Percentiles rank a stretch among this genome's conserved stretches.
phyloP scores from a whole-genome alignment of 2,113 vertebrate species.

The Mystacornis crossleyi region DNA sequence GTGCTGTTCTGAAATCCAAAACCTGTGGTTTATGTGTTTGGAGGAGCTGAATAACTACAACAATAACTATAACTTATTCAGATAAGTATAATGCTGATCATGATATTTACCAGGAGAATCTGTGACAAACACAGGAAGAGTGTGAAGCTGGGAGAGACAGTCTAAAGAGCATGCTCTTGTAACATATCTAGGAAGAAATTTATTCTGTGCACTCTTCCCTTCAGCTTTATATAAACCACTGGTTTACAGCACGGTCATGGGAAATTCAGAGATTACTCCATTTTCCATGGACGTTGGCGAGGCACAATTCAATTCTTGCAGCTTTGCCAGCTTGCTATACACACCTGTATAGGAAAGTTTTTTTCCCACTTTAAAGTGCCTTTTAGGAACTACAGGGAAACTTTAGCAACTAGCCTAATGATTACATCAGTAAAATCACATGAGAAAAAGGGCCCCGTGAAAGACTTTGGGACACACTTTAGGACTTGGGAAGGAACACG shows the following conservation, averaged over 20 bases:
- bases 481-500: not conserved
- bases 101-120: not conserved
- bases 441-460: not conserved
- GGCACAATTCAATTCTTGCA: not conserved
- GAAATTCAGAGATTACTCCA: not conserved
- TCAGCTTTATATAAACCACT: not conserved
- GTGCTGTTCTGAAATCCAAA: not conserved
- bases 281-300: fast-evolving
- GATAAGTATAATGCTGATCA: not conserved
- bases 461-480: not conserved
- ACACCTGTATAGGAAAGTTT: not conserved
- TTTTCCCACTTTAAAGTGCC: not conserved
- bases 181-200: not conserved
- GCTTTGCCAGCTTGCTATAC: not conserved
- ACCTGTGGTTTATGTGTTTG: not conserved
- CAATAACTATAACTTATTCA: not conserved
- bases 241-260: not conserved
- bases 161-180: not conserved
- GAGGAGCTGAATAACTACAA: not conserved
- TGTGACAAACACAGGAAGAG: not conserved
- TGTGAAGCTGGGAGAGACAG: not conserved
- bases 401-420: not conserved
- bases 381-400: not conserved
- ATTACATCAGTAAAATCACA: not conserved
- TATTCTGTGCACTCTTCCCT: not conserved